These are phyloP conservation scores for Nycticryphes semicollaris DNA, from an alignment of 2,113 vertebrate species.

Conservation along the genomic window DNA sequence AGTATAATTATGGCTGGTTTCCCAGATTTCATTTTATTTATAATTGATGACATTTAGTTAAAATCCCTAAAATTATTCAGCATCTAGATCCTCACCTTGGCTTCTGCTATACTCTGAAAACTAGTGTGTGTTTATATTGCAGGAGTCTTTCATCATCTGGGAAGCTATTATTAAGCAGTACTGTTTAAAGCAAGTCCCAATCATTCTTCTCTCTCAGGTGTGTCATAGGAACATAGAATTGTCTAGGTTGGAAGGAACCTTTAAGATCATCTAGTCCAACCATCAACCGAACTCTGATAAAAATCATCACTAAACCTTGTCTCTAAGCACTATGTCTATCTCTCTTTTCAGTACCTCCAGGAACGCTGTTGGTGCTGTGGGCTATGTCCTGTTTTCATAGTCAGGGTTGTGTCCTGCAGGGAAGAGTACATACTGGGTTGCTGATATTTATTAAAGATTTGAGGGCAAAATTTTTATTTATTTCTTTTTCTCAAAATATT, in stretches of 20 bases:
- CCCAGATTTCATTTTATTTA: neutral
- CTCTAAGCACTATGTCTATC: no score
- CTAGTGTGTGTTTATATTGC: neutral
- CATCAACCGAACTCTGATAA: no score
- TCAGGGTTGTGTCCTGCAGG: neutral
- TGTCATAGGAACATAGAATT: no score
- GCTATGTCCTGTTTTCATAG: neutral
- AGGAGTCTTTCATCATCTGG: neutral
- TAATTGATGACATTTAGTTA: neutral
- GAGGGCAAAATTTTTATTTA: neutral
- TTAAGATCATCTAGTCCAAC: no score
- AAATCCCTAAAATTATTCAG: neutral
- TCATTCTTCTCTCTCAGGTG: neutral
- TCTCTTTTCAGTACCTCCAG: no score
- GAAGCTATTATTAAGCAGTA: neutral
- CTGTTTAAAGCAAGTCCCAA: neutral
- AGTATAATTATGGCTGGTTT: neutral
- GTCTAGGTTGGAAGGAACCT: no score
- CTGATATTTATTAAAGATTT: neutral
- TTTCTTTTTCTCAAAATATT: neutral
- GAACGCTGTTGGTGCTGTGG: neutral
- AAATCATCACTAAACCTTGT: no score
- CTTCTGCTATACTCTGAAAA: neutral
- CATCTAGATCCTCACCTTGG: neutral
- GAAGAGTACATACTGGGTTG: neutral